Conservation (phyloP, 2,797 vertebrate species). For the Buphagus erythrorhynchus region DNA sequence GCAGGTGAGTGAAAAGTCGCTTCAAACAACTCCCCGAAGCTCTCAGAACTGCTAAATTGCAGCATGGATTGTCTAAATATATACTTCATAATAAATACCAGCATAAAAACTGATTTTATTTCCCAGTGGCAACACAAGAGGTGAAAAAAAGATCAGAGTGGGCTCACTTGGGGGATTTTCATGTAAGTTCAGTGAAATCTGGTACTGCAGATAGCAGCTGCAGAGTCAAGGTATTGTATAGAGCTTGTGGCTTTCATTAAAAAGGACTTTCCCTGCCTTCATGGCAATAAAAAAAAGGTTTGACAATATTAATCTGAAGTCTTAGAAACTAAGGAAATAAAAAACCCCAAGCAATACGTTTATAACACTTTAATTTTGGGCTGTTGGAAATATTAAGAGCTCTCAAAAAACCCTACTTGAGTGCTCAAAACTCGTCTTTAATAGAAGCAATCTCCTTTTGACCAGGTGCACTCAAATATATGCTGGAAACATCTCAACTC, state of each 20-base stretch:
- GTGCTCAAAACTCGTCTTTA: not conserved
- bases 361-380: not conserved
- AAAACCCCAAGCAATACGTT: not conserved
- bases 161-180: not conserved
- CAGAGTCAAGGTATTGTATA: not conserved
- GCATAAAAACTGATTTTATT: slow-evolving; percentile 13
- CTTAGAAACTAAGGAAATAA: slow-evolving; percentile 2
- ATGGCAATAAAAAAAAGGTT: not conserved
- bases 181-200: not conserved
- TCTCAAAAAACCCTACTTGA: not conserved
- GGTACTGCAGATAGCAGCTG: not conserved
- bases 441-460: not conserved
- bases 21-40: not conserved
- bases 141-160: not conserved
- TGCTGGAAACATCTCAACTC: not conserved
- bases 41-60: not conserved
- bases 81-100: slow-evolving; percentile 16
- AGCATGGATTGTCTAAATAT: not conserved
- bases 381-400: not conserved
- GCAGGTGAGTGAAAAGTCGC: not conserved
- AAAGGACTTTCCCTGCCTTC: slow-evolving; percentile 20
- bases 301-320: slow-evolving; percentile 20
- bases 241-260: slow-evolving; percentile 37
- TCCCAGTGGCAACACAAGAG: not conserved
- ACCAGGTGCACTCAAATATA: fast-evolving